phyloP scores from a whole-genome alignment of 2,797 vertebrate species.

The Phrynocephalus vlangalii region DNA sequence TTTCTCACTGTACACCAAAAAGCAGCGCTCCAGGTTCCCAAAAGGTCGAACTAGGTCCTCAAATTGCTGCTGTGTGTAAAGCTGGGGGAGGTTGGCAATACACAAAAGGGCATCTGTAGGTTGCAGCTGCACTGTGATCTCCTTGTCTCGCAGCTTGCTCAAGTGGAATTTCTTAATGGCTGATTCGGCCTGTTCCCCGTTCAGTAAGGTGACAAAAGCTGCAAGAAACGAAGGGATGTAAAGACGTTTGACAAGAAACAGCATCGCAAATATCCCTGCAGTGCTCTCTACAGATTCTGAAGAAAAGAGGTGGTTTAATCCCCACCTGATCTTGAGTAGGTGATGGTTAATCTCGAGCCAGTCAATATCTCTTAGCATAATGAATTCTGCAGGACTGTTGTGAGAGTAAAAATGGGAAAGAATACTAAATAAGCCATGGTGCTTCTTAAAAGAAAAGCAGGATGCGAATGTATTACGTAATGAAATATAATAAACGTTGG shows the following conservation, averaged over 20 bases:
- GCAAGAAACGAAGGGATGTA: neutral
- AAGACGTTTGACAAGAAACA: slow-evolving; percentile 4
- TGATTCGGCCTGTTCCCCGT: slow-evolving; percentile 90
- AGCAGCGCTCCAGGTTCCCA: slow-evolving; percentile 93
- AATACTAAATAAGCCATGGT: too few relatives aligned
- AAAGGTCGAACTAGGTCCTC: slow-evolving; percentile 93
- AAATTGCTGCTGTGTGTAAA: slow-evolving; percentile 91
- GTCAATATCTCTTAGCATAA: too few relatives aligned
- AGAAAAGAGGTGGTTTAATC: neutral
- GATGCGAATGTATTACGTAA: too few relatives aligned
- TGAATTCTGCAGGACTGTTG: too few relatives aligned
- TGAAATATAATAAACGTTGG: neutral
- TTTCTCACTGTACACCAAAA: slow-evolving; percentile 87
- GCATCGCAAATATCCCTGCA: neutral
- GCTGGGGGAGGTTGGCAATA: slow-evolving; percentile 90
- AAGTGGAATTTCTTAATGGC: slow-evolving; percentile 90
- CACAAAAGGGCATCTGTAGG: slow-evolving; percentile 92
- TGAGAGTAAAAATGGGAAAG: too few relatives aligned
- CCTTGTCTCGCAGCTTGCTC: slow-evolving; percentile 84
- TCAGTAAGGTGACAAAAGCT: slow-evolving; percentile 90
- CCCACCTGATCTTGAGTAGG: too few relatives aligned
- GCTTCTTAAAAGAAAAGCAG: too few relatives aligned
- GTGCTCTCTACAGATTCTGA: neutral
- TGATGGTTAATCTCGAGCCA: neutral
- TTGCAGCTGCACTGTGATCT: slow-evolving; percentile 93